Conservation (phyloP, 1,140 invertebrate species). For the Lanistes nyassanus region DNA sequence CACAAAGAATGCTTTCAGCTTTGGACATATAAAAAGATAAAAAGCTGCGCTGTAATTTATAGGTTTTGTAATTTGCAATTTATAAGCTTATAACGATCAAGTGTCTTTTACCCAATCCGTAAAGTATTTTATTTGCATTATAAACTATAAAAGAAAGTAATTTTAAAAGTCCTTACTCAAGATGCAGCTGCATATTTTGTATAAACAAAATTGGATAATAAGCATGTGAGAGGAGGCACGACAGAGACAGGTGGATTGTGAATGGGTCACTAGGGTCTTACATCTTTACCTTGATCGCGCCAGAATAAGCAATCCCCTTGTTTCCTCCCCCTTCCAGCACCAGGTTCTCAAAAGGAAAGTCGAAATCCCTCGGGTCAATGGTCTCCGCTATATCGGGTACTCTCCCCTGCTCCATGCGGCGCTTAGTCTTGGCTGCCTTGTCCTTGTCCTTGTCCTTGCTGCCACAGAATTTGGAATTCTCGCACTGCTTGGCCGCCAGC, state of each 20-base stretch:
- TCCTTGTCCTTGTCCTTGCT: constrained; percentile 17
- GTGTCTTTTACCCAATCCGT: background rate
- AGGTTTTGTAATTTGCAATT: too few relatives aligned
- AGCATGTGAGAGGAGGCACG: too few relatives aligned
- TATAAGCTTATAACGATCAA: too few relatives aligned
- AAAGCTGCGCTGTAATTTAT: too few relatives aligned
- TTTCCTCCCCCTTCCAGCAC: constrained; percentile 51
- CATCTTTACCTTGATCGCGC: constrained; percentile 45
- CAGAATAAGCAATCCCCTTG: constrained; percentile 49
- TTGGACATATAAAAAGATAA: too few relatives aligned
- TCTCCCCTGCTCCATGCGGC: constrained; percentile 13
- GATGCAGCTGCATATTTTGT: background rate
- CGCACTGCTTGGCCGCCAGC: background rate
- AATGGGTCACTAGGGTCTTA: background rate
- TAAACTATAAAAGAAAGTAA: background rate
- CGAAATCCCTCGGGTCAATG: constrained; percentile 40
- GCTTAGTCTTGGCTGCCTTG: constrained; percentile 9
- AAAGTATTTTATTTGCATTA: background rate
- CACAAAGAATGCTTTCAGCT: too few relatives aligned
- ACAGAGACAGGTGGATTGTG: too few relatives aligned
- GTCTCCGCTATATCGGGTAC: constrained; percentile 28
- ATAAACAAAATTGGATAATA: background rate
- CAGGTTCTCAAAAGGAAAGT: constrained; percentile 48
- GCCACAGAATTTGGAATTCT: background rate
- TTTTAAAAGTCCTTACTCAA: background rate